Percentiles rank a stretch among this genome's conserved stretches.
Evolutionary conservation across 2,797 vertebrate genomes (phyloP).

Genomic region (Eptatretus atami): DNA sequence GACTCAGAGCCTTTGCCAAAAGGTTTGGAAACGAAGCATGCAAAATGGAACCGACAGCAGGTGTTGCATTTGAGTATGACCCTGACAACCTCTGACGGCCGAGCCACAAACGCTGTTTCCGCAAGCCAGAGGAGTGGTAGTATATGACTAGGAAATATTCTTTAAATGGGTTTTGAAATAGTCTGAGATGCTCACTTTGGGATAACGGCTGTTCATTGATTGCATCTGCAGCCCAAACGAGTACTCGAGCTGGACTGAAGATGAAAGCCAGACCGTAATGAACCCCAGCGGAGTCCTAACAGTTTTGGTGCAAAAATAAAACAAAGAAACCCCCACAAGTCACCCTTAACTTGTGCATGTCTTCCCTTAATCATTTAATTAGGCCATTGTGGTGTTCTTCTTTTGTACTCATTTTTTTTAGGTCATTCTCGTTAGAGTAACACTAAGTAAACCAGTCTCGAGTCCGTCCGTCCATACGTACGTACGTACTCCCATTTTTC

Average conservation of each 20-base stretch:
- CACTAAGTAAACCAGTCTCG: no score
- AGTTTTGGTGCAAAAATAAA: conserved; percentile 21
- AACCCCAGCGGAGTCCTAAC: conserved; percentile 74
- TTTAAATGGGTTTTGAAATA: not conserved
- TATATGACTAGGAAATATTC: conserved; percentile 7
- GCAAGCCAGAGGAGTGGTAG: conserved; percentile 75
- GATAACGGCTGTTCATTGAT: not conserved
- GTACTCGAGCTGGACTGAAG: conserved; percentile 90
- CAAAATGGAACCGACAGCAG: conserved; percentile 96
- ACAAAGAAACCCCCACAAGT: no score
- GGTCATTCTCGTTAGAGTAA: no score
- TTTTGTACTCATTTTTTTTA: no score
- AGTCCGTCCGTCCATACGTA: no score
- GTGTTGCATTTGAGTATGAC: conserved; percentile 81
- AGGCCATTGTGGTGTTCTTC: no score
- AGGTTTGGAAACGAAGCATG: conserved; percentile 90
- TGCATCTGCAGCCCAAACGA: conserved; percentile 50
- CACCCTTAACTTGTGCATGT: no score
- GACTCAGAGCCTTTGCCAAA: conserved; percentile 74
- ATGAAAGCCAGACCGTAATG: conserved; percentile 55
- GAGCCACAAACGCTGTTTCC: conserved; percentile 72
- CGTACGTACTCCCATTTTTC: no score
- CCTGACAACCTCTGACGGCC: conserved; percentile 76
- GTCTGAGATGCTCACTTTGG: not conserved
- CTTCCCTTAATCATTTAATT: no score